These are phyloP conservation scores for Betta splendens DNA, from an alignment of 2,797 vertebrate genomes.

Conservation along the genomic window DNA sequence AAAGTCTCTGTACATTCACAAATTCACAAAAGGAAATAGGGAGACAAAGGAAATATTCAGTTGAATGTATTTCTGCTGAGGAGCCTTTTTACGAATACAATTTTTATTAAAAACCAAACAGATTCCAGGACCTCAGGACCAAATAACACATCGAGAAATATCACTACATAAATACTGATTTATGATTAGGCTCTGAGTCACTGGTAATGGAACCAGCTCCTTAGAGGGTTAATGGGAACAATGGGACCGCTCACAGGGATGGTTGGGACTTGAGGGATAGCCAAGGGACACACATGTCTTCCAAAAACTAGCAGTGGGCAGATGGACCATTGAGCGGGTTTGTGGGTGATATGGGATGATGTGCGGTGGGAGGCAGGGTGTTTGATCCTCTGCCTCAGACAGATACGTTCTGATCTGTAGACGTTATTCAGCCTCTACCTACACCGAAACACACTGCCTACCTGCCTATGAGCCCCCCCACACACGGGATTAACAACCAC, in stretches of 20 bases:
- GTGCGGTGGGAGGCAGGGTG: conserved; percentile 41
- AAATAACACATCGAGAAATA: conserved; percentile 48
- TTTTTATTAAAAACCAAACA: conserved; percentile 44
- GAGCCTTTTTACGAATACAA: conserved; percentile 32
- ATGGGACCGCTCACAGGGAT: conserved; percentile 19
- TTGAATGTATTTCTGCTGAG: conserved; percentile 20
- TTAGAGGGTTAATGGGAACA: not conserved
- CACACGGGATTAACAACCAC: conserved; percentile 50
- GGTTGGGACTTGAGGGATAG: conserved; percentile 35
- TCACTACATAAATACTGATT: conserved; percentile 40
- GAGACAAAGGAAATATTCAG: conserved; percentile 21
- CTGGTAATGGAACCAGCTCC: conserved; percentile 11
- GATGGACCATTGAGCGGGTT: conserved; percentile 39
- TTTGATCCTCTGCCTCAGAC: conserved; percentile 51
- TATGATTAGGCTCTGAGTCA: conserved; percentile 40
- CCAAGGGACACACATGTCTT: conserved; percentile 19
- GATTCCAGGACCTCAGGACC: conserved; percentile 38
- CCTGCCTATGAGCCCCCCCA: conserved; percentile 29
- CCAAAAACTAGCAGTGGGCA: conserved; percentile 41
- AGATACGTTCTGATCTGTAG: conserved; percentile 31
- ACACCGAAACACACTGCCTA: conserved; percentile 12
- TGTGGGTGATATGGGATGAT: conserved; percentile 42
- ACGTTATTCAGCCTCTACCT: conserved; percentile 8
- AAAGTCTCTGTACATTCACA: conserved; percentile 19
- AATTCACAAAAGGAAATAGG: conserved; percentile 18